phyloP scores from a whole-genome alignment of 2,113 vertebrate species.

The Anolis sagrei region DNA sequence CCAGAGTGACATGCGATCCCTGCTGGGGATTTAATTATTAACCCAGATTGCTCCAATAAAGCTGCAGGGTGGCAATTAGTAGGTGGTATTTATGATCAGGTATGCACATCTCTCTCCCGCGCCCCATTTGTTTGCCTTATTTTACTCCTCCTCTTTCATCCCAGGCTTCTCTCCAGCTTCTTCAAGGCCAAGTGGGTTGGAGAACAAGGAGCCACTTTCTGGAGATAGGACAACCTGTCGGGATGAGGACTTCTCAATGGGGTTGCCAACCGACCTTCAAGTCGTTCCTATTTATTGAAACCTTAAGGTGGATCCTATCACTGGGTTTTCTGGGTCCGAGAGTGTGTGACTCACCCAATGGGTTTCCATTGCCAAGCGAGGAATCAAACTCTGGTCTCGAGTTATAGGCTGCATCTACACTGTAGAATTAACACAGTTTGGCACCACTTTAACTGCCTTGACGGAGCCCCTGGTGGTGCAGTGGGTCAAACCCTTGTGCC shows the following conservation, averaged over 20 bases:
- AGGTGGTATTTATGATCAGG: not conserved
- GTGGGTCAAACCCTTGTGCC: no score
- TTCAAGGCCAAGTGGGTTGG: not conserved
- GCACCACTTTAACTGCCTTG: no score
- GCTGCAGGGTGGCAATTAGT: conserved; percentile 44
- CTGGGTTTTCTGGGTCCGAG: no score
- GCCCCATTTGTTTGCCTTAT: not conserved
- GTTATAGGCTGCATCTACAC: no score
- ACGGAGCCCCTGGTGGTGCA: no score
- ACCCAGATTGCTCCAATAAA: conserved; percentile 35
- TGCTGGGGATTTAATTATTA: conserved; percentile 52
- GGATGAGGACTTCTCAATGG: not conserved
- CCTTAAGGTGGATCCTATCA: no score
- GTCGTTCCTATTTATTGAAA: no score
- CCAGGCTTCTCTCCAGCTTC: not conserved
- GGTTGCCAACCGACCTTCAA: not conserved
- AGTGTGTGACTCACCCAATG: no score
- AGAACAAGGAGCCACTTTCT: not conserved
- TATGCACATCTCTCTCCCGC: not conserved
- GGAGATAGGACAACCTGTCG: no score
- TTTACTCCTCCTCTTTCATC: not conserved
- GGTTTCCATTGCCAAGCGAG: no score
- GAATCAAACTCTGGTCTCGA: no score
- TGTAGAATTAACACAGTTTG: no score
- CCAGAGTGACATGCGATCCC: conserved; percentile 36